Evolutionary conservation across 2,888 invertebrate species (phyloP).

Genomic region (Atherix ibis): DNA sequence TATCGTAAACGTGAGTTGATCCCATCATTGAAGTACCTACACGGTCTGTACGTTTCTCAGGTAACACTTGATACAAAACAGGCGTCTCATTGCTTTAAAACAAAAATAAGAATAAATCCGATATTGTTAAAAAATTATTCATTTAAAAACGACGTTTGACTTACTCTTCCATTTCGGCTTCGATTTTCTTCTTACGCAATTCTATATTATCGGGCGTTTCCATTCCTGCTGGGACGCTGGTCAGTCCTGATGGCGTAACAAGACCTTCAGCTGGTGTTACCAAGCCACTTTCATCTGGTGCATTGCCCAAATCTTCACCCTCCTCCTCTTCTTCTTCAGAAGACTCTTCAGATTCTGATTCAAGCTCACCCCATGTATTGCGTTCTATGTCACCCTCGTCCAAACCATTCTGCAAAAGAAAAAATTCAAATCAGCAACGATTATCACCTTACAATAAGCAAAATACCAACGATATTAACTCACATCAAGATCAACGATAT

Average conservation of each 20-base stretch:
- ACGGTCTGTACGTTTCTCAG: constrained; percentile 83
- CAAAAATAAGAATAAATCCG: constrained; percentile 5
- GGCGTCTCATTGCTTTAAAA: constrained; percentile 70
- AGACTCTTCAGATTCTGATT: constrained; percentile 58
- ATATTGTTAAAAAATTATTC: constrained; percentile 2
- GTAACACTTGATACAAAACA: constrained; percentile 85
- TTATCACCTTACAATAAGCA: constrained; percentile 1
- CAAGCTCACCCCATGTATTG: constrained; percentile 92
- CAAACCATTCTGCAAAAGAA: constrained; percentile 36
- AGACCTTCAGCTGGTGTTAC: constrained; percentile 88
- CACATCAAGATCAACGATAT: constrained; percentile 53
- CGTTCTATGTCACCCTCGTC: constrained; percentile 84
- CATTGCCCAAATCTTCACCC: constrained; percentile 37
- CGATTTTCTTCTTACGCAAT: constrained; percentile 89
- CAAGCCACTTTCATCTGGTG: constrained; percentile 62
- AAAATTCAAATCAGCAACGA: constrained; percentile 2
- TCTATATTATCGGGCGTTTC: constrained; percentile 99
- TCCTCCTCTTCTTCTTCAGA: constrained; percentile 52
- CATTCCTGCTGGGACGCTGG: constrained; percentile 81
- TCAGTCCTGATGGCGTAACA: constrained; percentile 87
- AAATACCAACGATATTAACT: constrained; percentile 19
- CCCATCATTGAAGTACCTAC: constrained; percentile 93
- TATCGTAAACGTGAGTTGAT: constrained; percentile 94
- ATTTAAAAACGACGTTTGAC: constrained; percentile 14
- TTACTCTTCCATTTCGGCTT: constrained; percentile 88